phyloP scores from a whole-genome alignment of 1,140 invertebrate species.

The Harpegnathos saltator region DNA sequence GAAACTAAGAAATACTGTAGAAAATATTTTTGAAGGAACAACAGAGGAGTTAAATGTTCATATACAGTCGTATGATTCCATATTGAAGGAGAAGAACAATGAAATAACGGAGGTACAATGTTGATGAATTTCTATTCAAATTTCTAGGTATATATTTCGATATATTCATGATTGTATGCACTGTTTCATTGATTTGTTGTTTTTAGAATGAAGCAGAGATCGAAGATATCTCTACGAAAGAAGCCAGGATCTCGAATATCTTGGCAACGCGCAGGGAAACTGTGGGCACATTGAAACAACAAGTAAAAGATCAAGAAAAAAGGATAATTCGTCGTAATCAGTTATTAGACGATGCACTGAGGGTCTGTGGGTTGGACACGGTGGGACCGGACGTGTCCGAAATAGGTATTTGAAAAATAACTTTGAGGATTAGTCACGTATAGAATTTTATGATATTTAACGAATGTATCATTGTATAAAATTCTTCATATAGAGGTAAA shows the following conservation, averaged over 20 bases:
- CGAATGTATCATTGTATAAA: background rate
- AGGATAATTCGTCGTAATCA: slow-evolving; percentile 75
- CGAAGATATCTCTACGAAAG: slow-evolving; percentile 55
- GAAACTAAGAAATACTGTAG: slow-evolving; percentile 86
- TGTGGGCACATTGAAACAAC: slow-evolving; percentile 77
- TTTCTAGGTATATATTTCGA: background rate
- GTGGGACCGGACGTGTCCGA: slow-evolving; percentile 70
- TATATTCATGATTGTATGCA: background rate
- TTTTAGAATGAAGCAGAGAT: slow-evolving; percentile 55
- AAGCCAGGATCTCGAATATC: slow-evolving; percentile 61
- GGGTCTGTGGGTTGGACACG: slow-evolving; percentile 72
- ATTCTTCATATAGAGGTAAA: slow-evolving; percentile 69
- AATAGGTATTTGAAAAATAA: slow-evolving; percentile 67
- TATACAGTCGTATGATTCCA: slow-evolving; percentile 82
- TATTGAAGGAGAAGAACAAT: slow-evolving; percentile 73
- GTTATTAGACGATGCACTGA: slow-evolving; percentile 73
- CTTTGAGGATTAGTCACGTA: slow-evolving; percentile 23
- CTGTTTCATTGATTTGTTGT: background rate
- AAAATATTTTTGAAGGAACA: slow-evolving; percentile 88
- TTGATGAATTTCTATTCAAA: slow-evolving; percentile 13
- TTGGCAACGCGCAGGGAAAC: slow-evolving; percentile 74
- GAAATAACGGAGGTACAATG: slow-evolving; percentile 73
- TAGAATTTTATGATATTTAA: slow-evolving; percentile 29
- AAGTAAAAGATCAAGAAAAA: slow-evolving; percentile 75
- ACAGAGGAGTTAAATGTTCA: slow-evolving; percentile 88